Base-by-base conservation (phyloP, 2,888 invertebrate genomes). In the Macaria notata region DNA sequence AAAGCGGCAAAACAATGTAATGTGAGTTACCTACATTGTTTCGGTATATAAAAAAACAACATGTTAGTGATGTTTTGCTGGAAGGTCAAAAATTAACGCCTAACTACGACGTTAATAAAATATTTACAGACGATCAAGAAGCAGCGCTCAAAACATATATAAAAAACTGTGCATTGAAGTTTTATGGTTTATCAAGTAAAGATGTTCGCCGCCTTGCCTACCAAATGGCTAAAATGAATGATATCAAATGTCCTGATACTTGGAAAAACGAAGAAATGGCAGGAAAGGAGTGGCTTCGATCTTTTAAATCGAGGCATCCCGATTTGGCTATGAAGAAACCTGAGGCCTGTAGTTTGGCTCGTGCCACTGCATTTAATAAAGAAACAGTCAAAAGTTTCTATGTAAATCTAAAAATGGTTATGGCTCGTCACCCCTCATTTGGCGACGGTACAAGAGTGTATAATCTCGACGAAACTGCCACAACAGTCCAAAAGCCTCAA, bases 381-480 rank as follows among this genome's bases (percentile, higher is more conserved):
- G 36, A 36, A 36, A 36, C 36, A 7, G 36, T 36, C 36, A 43
- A 43, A 9, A n/a, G n/a, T 62, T 72, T 47, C 56, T 56, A 38
- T 42, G 41, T 52, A 9, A 56, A 56, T 43, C 38, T 57, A 9
- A 44, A 57, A 41, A 39, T 69, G 38, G 52, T 59, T 19, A 54
- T 69, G 59, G 38, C 36, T n/a, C 38, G 52, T 9, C 48, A 56
- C 36, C 59, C 61, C 36, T 49, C 45, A 31, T 63, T 66, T 61
- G 58, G 50, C n/a, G 65, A 71, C 56, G 63, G 65, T 30, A 62
- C 61, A 8, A 55, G 66, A 19, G 51, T 67, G 9, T 68, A 56
- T 45, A 65, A 63, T 46, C 48, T 68, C 46, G 70, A 72, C 53
- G 71, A 70, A 62, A 71, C 72, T 31, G 56, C 61, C 9, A 57